Evolutionary conservation across 2,797 vertebrate genomes (phyloP).

Genomic region (Spinus olivaceus): DNA sequence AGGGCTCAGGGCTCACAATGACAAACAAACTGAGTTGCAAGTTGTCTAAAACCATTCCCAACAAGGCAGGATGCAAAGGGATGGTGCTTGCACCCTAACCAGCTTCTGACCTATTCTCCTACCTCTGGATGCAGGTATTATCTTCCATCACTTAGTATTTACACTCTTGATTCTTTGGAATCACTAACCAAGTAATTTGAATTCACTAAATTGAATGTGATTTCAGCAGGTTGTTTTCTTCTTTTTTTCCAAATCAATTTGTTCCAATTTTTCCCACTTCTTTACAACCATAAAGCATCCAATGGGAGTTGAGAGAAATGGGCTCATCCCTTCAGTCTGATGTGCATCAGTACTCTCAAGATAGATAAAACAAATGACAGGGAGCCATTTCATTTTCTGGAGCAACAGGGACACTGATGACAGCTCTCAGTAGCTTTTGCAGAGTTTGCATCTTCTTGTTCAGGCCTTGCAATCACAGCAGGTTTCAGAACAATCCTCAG

Average conservation of each 20-base stretch:
- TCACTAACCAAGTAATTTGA: background rate
- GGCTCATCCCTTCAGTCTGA: background rate
- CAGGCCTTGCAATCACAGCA: background rate
- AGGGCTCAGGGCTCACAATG: background rate
- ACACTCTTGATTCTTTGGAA: background rate
- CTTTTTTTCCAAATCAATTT: rapidly evolving
- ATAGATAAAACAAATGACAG: background rate
- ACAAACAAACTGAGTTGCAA: background rate
- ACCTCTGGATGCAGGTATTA: background rate
- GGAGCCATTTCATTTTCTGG: background rate
- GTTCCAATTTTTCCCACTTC: background rate
- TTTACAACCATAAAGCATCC: background rate
- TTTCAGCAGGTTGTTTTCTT: background rate
- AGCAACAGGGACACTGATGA: background rate
- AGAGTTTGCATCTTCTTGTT: background rate
- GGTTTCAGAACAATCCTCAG: background rate
- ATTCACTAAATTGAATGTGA: background rate
- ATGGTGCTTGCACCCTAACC: background rate
- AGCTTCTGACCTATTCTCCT: background rate
- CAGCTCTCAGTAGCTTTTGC: background rate
- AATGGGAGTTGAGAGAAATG: background rate
- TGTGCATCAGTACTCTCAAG: background rate
- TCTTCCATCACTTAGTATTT: background rate
- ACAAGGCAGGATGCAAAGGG: background rate
- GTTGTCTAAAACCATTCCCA: background rate